Evolutionary conservation across 2,888 invertebrate genomes (phyloP).

Genomic region (Antheraea yamamai): DNA sequence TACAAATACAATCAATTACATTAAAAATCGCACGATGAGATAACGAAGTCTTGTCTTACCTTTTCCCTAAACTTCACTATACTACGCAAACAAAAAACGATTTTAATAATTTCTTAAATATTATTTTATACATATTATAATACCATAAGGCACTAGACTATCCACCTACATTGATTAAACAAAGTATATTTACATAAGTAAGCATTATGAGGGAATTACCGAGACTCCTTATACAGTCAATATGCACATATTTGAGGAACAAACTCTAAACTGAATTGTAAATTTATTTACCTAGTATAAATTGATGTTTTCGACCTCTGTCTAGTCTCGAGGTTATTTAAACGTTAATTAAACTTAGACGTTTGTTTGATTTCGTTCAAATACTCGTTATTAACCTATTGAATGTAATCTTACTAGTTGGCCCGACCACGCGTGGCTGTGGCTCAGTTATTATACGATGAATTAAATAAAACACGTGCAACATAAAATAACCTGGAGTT

Average conservation of each 20-base stretch:
- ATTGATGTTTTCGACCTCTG: constrained; percentile 3
- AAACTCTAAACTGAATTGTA: not conserved
- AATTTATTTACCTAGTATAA: not conserved
- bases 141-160: not conserved
- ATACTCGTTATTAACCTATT: not conserved
- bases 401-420: too few species aligned
- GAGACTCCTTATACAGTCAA: not conserved
- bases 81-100: not conserved
- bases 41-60: too few species aligned
- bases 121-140: not conserved
- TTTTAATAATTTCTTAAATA: not conserved
- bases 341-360: not conserved
- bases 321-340: not conserved
- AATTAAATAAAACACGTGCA: too few species aligned
- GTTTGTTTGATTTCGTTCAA: not conserved
- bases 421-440: too few species aligned
- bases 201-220: constrained; percentile 3
- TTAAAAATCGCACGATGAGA: too few species aligned
- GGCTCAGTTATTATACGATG: too few species aligned
- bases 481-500: too few species aligned
- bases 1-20: too few species aligned
- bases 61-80: too few species aligned
- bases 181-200: not conserved
- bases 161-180: not conserved
- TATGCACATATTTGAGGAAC: not conserved